Evolutionary conservation across 2,113 vertebrate genomes (phyloP).

Genomic region (Pachypanchax playfairii): DNA sequence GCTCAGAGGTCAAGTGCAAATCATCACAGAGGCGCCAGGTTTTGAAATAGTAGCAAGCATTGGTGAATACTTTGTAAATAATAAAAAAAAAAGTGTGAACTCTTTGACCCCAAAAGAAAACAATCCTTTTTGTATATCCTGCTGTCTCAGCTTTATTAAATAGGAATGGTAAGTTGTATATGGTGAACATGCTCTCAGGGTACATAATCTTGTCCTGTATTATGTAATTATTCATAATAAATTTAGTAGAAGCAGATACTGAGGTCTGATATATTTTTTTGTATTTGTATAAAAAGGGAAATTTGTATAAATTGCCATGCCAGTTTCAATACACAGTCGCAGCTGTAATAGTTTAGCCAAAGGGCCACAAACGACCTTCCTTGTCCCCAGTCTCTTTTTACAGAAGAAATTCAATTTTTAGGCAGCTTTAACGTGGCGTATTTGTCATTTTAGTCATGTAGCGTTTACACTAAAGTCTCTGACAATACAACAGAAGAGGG

Average conservation of each 20-base stretch:
- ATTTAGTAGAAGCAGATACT: conserved; percentile 16
- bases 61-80: background rate
- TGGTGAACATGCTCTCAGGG: background rate
- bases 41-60: conserved; percentile 62
- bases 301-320: conserved; percentile 55
- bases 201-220: conserved; percentile 9
- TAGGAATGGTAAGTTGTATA: background rate
- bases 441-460: conserved; percentile 79
- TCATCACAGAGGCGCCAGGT: conserved; percentile 38
- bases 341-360: conserved; percentile 61
- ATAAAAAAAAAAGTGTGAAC: conserved; percentile 26
- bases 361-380: conserved; percentile 59
- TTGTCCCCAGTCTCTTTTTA: conserved; percentile 35
- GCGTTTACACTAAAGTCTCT: conserved; percentile 59
- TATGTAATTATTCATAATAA: conserved; percentile 7
- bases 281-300: conserved; percentile 38
- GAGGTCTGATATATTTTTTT: conserved; percentile 14
- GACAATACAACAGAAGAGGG: conserved; percentile 60
- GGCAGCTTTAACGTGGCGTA: conserved; percentile 62
- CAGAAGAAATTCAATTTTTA: conserved; percentile 69
- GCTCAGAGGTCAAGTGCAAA: conserved; percentile 39
- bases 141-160: conserved; percentile 16
- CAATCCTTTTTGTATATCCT: background rate
- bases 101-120: conserved; percentile 15
- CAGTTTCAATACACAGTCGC: conserved; percentile 59